Evolutionary conservation across 35 echinoderm and acorn worm species (phyloP), one percentile per base, ranked within the genome.

Genomic region (Apostichopus parvimensis): DNA sequence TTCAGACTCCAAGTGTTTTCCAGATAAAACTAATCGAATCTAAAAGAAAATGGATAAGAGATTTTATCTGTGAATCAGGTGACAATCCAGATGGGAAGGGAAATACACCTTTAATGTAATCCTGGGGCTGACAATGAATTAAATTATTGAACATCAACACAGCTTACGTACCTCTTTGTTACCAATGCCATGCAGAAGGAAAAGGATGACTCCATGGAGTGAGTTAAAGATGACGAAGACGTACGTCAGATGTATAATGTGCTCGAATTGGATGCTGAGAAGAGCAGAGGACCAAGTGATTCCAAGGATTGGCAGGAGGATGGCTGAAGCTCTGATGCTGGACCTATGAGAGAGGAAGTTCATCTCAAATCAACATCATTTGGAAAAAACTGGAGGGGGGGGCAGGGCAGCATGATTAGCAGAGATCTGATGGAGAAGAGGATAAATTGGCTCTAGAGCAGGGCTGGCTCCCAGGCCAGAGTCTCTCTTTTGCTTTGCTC

Each of bases 221-320:
- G 95, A 92, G 75, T 94, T 91, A 25, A 96, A 73, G 13, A 92
- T 78, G 9, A 94, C 83, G 85, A 92, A 96, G 57, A 79, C 70
- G 22, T 94, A 96, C 15, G 89, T 87, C 15, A 96, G 54, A 22
- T 79, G 78, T n/a, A 94, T 57, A 54, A 77, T 62, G 59, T 91
- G 76, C 21, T 75, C 65, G 56, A 92, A 94, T 45, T 92, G 71
- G 77, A 92, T 68, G 18, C 94, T 85, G 1, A 96, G 80, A 15
- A 92, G 71, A 53, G 82, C 90, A 34, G 90, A 79, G 61, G 87
- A 84, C 95, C 95, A 96, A 28, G 95, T 92, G 58, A 94, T 86
- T 0, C 93, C 93, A 5, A 96, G 93, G 8, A 96, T 57, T 13
- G 93, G 95, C 22, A 96, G 90, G 13, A 94, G 61, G 79, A 96